Evolutionary conservation across 2,888 invertebrate species (phyloP).

Genomic region (Sphecodes monilicornis): DNA sequence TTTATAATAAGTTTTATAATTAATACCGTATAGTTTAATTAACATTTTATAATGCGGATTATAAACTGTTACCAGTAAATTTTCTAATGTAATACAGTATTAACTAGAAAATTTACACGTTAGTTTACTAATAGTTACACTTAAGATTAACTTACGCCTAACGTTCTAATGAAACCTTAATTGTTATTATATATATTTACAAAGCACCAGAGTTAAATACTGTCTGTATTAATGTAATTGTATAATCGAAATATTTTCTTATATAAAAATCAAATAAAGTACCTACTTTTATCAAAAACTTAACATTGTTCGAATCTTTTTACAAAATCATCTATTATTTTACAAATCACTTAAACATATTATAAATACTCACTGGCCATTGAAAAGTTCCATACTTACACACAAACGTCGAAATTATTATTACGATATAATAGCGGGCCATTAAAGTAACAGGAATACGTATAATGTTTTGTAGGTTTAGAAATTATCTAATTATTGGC

Average conservation of each 20-base stretch:
- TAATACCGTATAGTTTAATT: conserved; percentile 2
- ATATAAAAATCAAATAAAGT: background rate
- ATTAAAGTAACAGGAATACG: conserved; percentile 13
- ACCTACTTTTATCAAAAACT: conserved; percentile 2
- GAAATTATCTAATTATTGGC: conserved; percentile 30
- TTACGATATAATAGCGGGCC: background rate
- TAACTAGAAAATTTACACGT: conserved; percentile 20
- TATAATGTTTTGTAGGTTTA: conserved; percentile 6
- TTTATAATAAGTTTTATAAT: background rate
- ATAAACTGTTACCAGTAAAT: background rate
- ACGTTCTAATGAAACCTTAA: conserved; percentile 15
- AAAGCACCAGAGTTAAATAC: conserved; percentile 14
- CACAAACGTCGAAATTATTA: background rate
- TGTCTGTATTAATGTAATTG: background rate
- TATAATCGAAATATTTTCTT: background rate
- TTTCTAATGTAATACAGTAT: conserved; percentile 23
- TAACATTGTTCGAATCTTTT: conserved; percentile 15
- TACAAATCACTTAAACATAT: conserved; percentile 32
- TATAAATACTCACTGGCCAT: conserved; percentile 42
- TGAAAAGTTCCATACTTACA: conserved; percentile 9
- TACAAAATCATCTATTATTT: conserved; percentile 34
- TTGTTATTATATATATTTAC: conserved; percentile 43
- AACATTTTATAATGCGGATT: background rate
- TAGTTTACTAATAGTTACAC: background rate
- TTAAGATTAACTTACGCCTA: conserved; percentile 25